Evolutionary conservation across 2,113 vertebrate genomes (phyloP), one percentile per base, ranked within the genome.

Genomic region (Rhinoderma darwinii): DNA sequence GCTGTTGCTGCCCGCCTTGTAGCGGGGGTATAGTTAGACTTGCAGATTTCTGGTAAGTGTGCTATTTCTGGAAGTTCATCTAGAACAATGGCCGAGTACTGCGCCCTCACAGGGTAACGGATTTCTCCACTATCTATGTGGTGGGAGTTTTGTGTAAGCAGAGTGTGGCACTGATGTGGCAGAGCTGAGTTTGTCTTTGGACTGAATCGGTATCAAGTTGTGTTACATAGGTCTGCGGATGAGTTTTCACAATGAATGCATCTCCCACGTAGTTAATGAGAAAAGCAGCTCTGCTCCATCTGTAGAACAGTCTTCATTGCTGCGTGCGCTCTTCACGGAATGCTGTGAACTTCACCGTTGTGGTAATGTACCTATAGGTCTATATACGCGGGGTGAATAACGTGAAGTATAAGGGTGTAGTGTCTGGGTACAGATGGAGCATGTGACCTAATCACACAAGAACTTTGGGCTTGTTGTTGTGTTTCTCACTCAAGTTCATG

Each of bases 391-490:
- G 56, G 56, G 56, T n/a, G n/a, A n/a, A n/a, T n/a, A n/a, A n/a
- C n/a, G n/a, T n/a, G n/a, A n/a, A n/a, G n/a, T n/a, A n/a, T n/a
- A n/a, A 22, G 61, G 72, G 72, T 74, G 20, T 44, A 17, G 47
- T 72, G 68, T 78, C 39, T 4, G 22, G 11, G 27, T 17, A 30
- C 30, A 27, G 35, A 66, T 44, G 61, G 43, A 79, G 61, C 25
- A 22, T 8, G 35, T 86, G 61, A 82, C 72, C 43, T 73, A 35
- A 73, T 80, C 37, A 25, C 30, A 41, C n/a, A 66, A 72, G 63
- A 86, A 73, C 77, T 70, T 72, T 59, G 68, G n/a, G n/a, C 37
- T 87, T n/a, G 2, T 72, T 43, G 47, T 74, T 59, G 51, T 61
- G 37, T 61, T 56, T n/a, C 76, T 70, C 66, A 25, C 25, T 61